phyloP scores from a whole-genome alignment of 2,888 invertebrate species.

The Drosophila diplacantha region DNA sequence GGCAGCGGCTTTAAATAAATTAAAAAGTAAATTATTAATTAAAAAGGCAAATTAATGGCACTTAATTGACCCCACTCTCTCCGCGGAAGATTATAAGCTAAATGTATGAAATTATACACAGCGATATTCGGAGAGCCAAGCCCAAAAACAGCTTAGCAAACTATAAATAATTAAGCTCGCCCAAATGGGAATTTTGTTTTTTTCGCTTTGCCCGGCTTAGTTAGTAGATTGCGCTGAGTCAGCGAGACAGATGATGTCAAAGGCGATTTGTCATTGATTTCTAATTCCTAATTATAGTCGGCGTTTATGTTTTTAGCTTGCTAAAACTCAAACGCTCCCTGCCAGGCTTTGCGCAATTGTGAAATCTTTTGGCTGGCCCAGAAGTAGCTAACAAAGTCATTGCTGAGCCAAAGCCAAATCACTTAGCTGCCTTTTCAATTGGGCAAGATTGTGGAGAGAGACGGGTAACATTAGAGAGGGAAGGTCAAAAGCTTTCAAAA shows the following conservation, averaged over 20 bases:
- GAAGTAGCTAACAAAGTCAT: conserved; percentile 41
- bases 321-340: conserved; percentile 7
- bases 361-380: conserved; percentile 62
- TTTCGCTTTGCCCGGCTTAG: conserved; percentile 9
- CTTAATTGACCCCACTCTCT: conserved; percentile 34
- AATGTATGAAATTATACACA: conserved; percentile 15
- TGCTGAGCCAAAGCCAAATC: conserved; percentile 57
- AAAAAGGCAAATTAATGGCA: conserved; percentile 55
- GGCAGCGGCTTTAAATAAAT: conserved; percentile 59
- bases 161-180: conserved; percentile 21
- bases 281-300: conserved; percentile 24
- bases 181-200: conserved; percentile 44
- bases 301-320: conserved; percentile 9
- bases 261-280: conserved; percentile 41
- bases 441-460: conserved; percentile 13
- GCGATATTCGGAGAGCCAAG: conserved; percentile 35
- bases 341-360: conserved; percentile 1
- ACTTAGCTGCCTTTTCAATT: conserved; percentile 49
- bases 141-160: conserved; percentile 36
- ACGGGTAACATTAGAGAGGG: conserved; percentile 17
- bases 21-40: conserved; percentile 55
- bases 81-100: conserved; percentile 21
- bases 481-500: conserved; percentile 60
- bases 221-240: conserved; percentile 41
- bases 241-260: conserved; percentile 41